These are phyloP conservation scores for Cheilosia grossa DNA, from an alignment of 2,888 invertebrate species.

Conservation along the genomic window DNA sequence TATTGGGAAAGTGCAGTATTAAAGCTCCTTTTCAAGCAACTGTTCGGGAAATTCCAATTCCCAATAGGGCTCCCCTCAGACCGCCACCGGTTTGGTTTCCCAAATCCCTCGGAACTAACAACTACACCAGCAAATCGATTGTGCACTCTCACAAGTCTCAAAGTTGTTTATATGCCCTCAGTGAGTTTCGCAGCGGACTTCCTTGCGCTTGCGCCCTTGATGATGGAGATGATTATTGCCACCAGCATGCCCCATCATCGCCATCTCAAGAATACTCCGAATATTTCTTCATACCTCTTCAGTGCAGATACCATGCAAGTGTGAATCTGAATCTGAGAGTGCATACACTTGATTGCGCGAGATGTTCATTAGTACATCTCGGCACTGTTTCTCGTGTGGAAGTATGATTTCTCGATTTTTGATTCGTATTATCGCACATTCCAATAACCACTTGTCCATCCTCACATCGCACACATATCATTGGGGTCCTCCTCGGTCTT, in stretches of 20 bases:
- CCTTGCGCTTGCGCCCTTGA: constrained; percentile 8
- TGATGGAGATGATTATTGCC: constrained; percentile 29
- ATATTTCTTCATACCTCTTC: background rate
- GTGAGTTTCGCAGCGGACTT: constrained; percentile 18
- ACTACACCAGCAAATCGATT: constrained; percentile 10
- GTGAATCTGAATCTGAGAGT: constrained; percentile 4
- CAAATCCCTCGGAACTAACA: background rate
- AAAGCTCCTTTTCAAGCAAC: too few relatives aligned
- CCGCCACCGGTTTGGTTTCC: background rate
- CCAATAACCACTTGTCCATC: constrained; percentile 18
- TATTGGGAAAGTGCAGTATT: too few relatives aligned
- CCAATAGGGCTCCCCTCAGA: background rate
- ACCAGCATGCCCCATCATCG: constrained; percentile 20
- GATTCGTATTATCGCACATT: constrained; percentile 24
- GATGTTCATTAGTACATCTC: constrained; percentile 33
- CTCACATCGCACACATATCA: constrained; percentile 1
- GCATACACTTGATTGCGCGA: constrained; percentile 23
- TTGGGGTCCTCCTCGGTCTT: constrained; percentile 6
- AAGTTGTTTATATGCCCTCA: constrained; percentile 16
- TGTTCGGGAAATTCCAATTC: too few relatives aligned
- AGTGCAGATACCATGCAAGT: background rate
- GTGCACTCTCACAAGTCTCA: background rate
- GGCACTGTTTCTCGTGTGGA: background rate
- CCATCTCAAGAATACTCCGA: constrained; percentile 1
- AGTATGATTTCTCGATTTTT: constrained; percentile 15